Percentiles rank a stretch among this genome's conserved stretches.
These are phyloP conservation scores for Ectemnius cavifrons DNA, from an alignment of 2,888 invertebrate species.

Conservation along the genomic window DNA sequence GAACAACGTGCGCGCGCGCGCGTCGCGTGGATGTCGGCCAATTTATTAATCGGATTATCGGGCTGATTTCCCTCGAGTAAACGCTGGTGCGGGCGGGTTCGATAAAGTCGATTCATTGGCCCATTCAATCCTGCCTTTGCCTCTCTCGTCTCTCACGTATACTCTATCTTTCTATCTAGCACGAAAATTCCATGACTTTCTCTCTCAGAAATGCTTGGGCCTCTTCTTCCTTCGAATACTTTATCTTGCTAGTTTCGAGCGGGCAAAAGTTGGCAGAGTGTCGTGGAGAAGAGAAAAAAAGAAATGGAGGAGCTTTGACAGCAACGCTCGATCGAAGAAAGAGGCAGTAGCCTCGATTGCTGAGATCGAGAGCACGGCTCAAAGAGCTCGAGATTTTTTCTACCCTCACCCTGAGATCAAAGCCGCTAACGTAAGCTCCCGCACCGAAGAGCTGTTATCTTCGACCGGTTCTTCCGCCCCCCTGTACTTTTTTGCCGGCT, in stretches of 20 bases:
- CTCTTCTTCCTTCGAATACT: neutral
- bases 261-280: neutral
- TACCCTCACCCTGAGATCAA: constrained; percentile 29
- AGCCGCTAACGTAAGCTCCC: constrained; percentile 39
- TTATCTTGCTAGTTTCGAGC: neutral
- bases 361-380: constrained; percentile 25
- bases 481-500: neutral
- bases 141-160: constrained; percentile 15
- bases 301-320: constrained; percentile 31
- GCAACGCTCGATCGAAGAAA: neutral
- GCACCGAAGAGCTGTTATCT: constrained; percentile 39
- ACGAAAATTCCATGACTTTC: too few relatives aligned
- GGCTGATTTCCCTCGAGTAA: constrained; percentile 75
- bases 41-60: constrained; percentile 78
- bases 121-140: constrained; percentile 60
- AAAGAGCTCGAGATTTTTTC: constrained; percentile 35
- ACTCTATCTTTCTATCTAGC: neutral
- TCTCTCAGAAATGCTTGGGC: constrained; percentile 13
- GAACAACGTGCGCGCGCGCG: constrained; percentile 56
- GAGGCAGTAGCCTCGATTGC: constrained; percentile 7
- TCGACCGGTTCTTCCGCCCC: constrained; percentile 4
- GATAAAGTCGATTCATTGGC: constrained; percentile 70
- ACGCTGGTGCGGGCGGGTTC: constrained; percentile 54
- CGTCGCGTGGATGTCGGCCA: constrained; percentile 65
- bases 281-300: neutral